These are phyloP conservation scores for Willowsia nigromaculata DNA, from an alignment of 2,888 invertebrate species.

Conservation along the genomic window DNA sequence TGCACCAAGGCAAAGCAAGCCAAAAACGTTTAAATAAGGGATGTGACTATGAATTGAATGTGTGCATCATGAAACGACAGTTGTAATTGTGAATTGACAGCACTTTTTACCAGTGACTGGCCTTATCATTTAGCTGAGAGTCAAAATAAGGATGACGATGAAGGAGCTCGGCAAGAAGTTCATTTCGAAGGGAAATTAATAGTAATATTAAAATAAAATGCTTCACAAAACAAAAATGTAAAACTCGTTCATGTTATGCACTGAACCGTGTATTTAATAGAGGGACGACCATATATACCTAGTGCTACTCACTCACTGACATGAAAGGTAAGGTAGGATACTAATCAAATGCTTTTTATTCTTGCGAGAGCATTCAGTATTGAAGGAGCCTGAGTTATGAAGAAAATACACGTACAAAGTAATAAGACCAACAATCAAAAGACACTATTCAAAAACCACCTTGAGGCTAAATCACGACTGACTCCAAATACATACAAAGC, in stretches of 20 bases:
- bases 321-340: constrained; percentile 10
- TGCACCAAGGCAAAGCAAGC: too few species aligned
- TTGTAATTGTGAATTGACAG: too few species aligned
- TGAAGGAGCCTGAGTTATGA: neutral
- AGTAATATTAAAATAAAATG: neutral
- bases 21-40: too few species aligned
- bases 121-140: too few species aligned
- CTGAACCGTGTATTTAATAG: constrained; percentile 2
- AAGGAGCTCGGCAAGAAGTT: neutral
- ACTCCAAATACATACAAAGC: constrained; percentile 40
- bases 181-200: constrained; percentile 8
- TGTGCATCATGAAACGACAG: too few species aligned
- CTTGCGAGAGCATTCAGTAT: neutral
- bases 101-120: too few species aligned
- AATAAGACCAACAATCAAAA: constrained; percentile 39
- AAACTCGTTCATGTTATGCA: neutral
- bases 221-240: constrained; percentile 21
- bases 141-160: neutral
- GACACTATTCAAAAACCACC: constrained; percentile 57
- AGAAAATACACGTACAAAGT: neutral
- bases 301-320: constrained; percentile 11
- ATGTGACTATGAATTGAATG: too few species aligned
- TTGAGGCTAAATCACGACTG: constrained; percentile 69
- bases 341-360: constrained; percentile 27
- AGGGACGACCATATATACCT: neutral